phyloP scores from a whole-genome alignment of 2,797 vertebrate genomes.

The Ctenosaura bakeri region DNA sequence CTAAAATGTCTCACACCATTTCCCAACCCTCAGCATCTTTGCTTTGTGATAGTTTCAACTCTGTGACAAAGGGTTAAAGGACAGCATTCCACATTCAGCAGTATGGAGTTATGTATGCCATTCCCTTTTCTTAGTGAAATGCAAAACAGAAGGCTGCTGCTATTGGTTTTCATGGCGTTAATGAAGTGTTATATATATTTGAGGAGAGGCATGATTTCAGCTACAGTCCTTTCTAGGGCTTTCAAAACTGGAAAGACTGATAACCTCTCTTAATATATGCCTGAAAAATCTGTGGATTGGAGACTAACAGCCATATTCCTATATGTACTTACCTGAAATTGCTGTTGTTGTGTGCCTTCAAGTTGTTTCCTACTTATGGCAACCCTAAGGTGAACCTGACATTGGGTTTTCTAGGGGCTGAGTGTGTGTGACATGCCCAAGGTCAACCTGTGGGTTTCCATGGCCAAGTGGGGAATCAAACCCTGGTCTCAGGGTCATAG shows the following conservation, averaged over 20 bases:
- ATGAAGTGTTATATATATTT: not conserved
- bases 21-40: not conserved
- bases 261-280: not conserved
- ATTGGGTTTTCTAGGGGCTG: no score
- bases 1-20: not conserved
- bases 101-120: not conserved
- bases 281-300: not conserved
- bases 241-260: not conserved
- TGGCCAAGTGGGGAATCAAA: no score
- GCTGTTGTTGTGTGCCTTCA: no score
- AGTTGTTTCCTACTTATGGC: no score
- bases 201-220: not conserved
- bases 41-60: not conserved
- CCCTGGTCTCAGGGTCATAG: no score
- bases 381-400: no score
- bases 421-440: no score
- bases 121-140: not conserved
- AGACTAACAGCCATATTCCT: not conserved
- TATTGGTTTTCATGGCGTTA: not conserved
- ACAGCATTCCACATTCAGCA: not conserved
- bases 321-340: no score
- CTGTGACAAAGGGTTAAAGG: not conserved
- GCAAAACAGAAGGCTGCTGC: not conserved
- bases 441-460: no score
- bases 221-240: not conserved